Base-by-base conservation (phyloP, 2,113 vertebrate species). In the Nyctereutes procyonoides region DNA sequence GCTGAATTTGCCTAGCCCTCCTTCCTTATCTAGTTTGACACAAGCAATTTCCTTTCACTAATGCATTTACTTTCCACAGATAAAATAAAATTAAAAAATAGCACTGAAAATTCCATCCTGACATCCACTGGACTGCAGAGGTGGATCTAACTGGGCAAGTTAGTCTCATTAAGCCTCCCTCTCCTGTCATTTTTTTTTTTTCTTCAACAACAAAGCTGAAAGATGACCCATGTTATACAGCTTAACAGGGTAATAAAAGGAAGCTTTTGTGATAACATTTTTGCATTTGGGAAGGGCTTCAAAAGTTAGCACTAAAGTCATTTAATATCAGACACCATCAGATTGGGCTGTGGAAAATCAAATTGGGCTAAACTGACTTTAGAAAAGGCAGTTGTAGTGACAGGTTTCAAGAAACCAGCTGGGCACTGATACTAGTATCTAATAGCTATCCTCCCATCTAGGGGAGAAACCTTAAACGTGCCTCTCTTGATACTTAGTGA, bases 41-140 rank as follows among this genome's bases (percentile, higher is more conserved):
- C n/a, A 77, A 69, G 80, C 32, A 76, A 73, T 88, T 97, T 93
- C 95, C 90, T 97, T 92, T 95, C 76, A 96, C 74, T 16, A 43
- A 56, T 87, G 35, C n/a, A 28, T 55, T 86, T 91, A 83, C 90
- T 97, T 95, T 97, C 77, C 76, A 84, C 24, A 83, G 16, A 53
- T 60, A 28, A 9, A 79, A 35, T 13, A 77, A 58, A 62, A 73
- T 55, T 24, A 48, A 16, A 32, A 77, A 13, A 1, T 62, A 58
- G 8, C 77, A n/a, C 0, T 30, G 26, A 69, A 88, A 65, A 53
- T 38, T 63, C 58, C 74, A 65, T 51, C 86, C 62, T 82, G 65
- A 67, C 15, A 83, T 51, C 28, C 77, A 65, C 8, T 65, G 69
- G 32, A 80, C 85, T 24, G 35, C 56, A 83, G 22, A 58, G 26